phyloP scores from a whole-genome alignment of 2,113 vertebrate genomes.

The Corythaeola cristata region DNA sequence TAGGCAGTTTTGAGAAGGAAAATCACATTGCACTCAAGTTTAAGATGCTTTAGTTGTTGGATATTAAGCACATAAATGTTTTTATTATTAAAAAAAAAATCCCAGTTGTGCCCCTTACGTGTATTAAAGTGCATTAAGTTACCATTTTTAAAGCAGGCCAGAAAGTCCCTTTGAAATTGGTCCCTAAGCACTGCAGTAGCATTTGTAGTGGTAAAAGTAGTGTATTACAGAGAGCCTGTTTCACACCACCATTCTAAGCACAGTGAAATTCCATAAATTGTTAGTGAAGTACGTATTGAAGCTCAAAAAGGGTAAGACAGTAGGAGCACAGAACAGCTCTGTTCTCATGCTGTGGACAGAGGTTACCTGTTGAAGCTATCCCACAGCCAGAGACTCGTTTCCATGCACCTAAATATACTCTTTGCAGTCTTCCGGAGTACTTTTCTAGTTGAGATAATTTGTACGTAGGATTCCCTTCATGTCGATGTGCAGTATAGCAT shows the following conservation, averaged over 20 bases:
- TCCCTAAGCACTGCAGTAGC: constrained; percentile 60
- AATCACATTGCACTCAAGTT: not conserved
- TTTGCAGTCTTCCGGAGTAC: constrained; percentile 10
- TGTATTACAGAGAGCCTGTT: not conserved
- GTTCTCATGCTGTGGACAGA: not conserved
- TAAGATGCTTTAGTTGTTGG: not conserved
- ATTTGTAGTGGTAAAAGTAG: constrained; percentile 13
- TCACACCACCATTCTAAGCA: not conserved
- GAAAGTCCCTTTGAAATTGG: constrained; percentile 60
- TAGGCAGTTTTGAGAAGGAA: constrained; percentile 33
- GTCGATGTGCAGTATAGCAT: constrained; percentile 12
- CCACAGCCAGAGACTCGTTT: not conserved
- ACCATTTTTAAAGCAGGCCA: constrained; percentile 40
- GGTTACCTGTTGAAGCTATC: not conserved
- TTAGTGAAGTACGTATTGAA: not conserved
- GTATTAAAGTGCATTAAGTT: constrained; percentile 75
- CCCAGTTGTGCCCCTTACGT: constrained; percentile 66
- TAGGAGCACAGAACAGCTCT: not conserved
- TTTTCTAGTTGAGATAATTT: constrained; percentile 23
- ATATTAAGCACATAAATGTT: constrained; percentile 31
- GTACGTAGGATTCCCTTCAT: constrained; percentile 30
- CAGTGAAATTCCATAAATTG: not conserved
- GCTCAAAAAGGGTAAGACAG: not conserved
- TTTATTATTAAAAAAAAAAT: constrained; percentile 37
- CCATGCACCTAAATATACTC: not conserved